A percentile compares a stretch with the other conserved stretches of the same genome.
Conservation (phyloP, 2,797 vertebrate genomes). For the Podargus strigoides region DNA sequence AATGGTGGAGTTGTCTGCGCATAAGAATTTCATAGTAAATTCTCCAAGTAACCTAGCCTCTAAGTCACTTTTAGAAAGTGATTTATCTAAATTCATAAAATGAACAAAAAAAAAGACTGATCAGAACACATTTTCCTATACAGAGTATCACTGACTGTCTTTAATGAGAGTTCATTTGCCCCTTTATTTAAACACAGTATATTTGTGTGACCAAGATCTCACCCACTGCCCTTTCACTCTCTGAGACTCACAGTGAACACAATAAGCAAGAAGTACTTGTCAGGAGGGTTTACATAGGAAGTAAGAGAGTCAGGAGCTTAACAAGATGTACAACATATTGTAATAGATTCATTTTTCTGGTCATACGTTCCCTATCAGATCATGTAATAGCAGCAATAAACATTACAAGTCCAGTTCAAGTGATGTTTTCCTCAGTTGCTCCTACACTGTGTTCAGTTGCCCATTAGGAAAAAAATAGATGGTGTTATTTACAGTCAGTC, state of each 20-base stretch:
- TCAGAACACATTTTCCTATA: neutral
- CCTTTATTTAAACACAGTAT: neutral
- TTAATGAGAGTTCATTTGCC: neutral
- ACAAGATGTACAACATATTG: neutral
- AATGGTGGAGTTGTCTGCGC: accelerated
- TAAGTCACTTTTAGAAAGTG: neutral
- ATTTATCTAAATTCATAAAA: neutral
- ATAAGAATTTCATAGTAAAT: neutral
- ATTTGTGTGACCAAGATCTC: neutral
- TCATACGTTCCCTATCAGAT: neutral
- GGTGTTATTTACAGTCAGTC: neutral
- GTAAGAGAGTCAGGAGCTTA: neutral
- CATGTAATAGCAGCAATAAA: neutral
- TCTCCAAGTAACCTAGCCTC: neutral
- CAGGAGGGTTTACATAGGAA: neutral
- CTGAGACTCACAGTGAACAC: neutral
- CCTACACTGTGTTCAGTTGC: neutral
- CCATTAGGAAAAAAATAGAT: neutral
- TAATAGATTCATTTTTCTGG: neutral
- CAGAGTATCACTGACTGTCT: neutral
- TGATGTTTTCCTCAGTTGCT: neutral
- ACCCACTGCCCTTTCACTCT: neutral
- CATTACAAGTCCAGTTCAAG: neutral
- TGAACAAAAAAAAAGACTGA: neutral
- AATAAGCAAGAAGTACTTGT: neutral